Conservation (phyloP, 2,113 vertebrate species). For the Hydropotes inermis region DNA sequence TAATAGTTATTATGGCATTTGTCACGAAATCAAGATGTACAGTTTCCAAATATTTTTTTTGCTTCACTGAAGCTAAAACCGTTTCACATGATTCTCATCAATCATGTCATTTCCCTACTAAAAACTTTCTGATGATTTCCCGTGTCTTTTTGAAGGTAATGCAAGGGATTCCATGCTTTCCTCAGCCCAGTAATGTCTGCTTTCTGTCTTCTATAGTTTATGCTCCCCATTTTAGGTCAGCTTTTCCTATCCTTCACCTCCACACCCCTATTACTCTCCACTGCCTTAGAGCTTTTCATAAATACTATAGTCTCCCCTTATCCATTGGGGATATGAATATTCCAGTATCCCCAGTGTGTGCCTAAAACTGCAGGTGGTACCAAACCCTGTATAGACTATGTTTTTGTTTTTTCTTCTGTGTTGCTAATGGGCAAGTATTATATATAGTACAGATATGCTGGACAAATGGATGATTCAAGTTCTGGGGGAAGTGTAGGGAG, state of each 20-base stretch:
- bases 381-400: not conserved
- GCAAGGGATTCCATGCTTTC: not conserved
- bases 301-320: not conserved
- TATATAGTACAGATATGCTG: rapidly evolving
- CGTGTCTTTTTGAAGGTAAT: not conserved
- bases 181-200: not conserved
- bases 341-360: not conserved
- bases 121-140: slow-evolving; percentile 31
- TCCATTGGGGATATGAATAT: not conserved
- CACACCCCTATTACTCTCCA: not conserved
- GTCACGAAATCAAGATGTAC: slow-evolving; percentile 58
- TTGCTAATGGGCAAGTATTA: not conserved
- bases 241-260: not conserved
- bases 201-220: slow-evolving; percentile 25
- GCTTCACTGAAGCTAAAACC: slow-evolving; percentile 48
- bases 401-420: not conserved
- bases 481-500: not conserved
- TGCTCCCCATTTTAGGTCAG: not conserved
- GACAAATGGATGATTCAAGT: not conserved
- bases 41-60: slow-evolving; percentile 62
- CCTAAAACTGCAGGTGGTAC: not conserved
- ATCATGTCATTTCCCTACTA: slow-evolving; percentile 21
- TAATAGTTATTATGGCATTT: slow-evolving; percentile 66
- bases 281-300: not conserved
- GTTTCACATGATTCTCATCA: slow-evolving; percentile 31